Evolutionary conservation across 2,797 vertebrate species (phyloP).

Genomic region (Sandelia bainsii): DNA sequence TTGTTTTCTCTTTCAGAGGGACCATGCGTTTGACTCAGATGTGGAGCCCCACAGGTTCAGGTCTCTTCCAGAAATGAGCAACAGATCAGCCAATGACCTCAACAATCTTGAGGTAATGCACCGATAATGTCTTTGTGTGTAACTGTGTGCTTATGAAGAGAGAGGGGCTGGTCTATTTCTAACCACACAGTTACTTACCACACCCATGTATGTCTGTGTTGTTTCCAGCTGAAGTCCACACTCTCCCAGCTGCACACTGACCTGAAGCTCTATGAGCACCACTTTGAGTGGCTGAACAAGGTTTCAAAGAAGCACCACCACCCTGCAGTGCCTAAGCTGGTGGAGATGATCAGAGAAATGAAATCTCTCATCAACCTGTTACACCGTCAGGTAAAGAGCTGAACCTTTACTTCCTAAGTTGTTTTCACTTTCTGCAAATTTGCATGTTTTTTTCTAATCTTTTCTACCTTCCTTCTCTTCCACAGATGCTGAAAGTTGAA

Average conservation of each 20-base stretch:
- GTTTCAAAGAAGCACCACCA: constrained; percentile 84
- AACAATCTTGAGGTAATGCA: constrained; percentile 85
- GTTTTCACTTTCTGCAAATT: neutral
- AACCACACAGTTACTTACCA: constrained; percentile 54
- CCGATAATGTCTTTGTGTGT: constrained; percentile 51
- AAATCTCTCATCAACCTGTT: constrained; percentile 80
- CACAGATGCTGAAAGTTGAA: constrained; percentile 82
- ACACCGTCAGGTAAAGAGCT: constrained; percentile 82
- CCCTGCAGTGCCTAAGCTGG: constrained; percentile 79
- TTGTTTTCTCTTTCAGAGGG: constrained; percentile 82
- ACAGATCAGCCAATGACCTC: constrained; percentile 85
- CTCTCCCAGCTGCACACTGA: constrained; percentile 85
- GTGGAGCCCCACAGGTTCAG: constrained; percentile 86
- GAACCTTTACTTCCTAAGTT: neutral
- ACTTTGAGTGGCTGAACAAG: constrained; percentile 87
- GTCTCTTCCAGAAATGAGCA: constrained; percentile 86
- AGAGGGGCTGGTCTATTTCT: constrained; percentile 46
- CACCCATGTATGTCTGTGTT: constrained; percentile 62
- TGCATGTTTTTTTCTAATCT: neutral
- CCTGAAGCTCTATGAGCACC: constrained; percentile 86
- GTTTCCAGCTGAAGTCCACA: constrained; percentile 83
- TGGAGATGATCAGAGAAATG: constrained; percentile 83
- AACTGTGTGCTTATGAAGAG: constrained; percentile 14
- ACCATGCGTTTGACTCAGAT: constrained; percentile 82
- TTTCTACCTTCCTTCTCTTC: constrained; percentile 6